A percentile compares a stretch with the other conserved stretches of the same genome.
Conservation (phyloP, 2,113 vertebrate genomes). For the Dinomys branickii region DNA sequence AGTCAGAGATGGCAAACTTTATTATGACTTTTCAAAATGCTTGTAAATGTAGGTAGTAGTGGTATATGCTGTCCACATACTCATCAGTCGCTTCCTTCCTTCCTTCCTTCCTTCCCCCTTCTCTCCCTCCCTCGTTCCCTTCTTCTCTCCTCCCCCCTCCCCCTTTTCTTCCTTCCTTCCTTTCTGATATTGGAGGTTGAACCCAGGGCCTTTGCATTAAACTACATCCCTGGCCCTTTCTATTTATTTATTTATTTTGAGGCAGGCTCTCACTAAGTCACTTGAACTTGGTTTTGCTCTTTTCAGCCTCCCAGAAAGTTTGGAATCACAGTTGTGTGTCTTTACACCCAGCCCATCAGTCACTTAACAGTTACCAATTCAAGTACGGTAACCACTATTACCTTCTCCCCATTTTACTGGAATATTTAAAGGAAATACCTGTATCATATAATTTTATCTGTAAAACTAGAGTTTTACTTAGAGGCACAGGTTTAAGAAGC, state of each 20-base stretch:
- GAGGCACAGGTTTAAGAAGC: slow-evolving; percentile 12
- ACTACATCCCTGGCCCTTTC: background rate
- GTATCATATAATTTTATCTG: background rate
- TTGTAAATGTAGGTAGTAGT: slow-evolving; percentile 45
- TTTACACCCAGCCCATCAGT: background rate
- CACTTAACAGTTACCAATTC: background rate
- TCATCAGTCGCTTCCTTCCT: background rate
- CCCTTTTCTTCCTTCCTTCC: too few relatives aligned
- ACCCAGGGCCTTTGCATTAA: background rate
- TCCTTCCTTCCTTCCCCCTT: too few relatives aligned
- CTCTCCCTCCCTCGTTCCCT: too few relatives aligned
- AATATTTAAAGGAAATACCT: slow-evolving; percentile 39
- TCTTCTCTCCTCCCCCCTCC: too few relatives aligned
- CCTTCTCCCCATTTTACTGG: background rate
- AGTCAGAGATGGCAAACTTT: background rate
- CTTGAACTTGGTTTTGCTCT: background rate
- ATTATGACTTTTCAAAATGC: slow-evolving; percentile 12
- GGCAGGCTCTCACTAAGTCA: background rate
- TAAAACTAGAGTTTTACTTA: slow-evolving; percentile 13
- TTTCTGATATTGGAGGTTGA: background rate
- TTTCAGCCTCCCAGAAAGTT: background rate
- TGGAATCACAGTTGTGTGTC: background rate
- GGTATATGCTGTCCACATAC: background rate
- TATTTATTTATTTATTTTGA: background rate
- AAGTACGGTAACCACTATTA: background rate